A percentile compares a stretch with the other conserved stretches of the same genome.
Conservation (phyloP, 2,888 invertebrate species). For the Drosophila lutescens region DNA sequence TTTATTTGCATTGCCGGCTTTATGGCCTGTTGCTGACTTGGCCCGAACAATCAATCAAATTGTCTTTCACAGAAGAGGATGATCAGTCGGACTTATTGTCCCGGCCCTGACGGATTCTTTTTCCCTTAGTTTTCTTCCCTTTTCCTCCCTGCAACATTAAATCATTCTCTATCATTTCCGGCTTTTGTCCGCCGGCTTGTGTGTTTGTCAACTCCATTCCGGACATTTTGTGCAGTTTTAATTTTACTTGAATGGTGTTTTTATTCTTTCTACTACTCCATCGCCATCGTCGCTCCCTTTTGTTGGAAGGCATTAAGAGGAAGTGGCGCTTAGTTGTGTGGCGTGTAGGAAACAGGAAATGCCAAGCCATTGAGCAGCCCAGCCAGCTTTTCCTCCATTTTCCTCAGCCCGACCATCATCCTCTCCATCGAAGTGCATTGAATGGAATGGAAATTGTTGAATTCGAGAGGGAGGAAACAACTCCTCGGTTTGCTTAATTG, state of each 20-base stretch:
- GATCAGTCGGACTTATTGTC: slow-evolving; percentile 43
- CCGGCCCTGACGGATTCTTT: not conserved
- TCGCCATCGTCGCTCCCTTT: slow-evolving; percentile 9
- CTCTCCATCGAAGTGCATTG: slow-evolving; percentile 47
- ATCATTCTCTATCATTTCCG: slow-evolving; percentile 78
- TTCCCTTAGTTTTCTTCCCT: not conserved
- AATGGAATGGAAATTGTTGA: slow-evolving; percentile 59
- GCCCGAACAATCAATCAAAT: slow-evolving; percentile 72
- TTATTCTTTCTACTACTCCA: slow-evolving; percentile 7
- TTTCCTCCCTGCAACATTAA: slow-evolving; percentile 62
- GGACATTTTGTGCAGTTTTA: slow-evolving; percentile 69
- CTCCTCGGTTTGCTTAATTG: slow-evolving; percentile 73
- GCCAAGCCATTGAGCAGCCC: slow-evolving; percentile 43
- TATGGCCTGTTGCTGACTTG: slow-evolving; percentile 41
- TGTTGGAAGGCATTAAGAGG: slow-evolving; percentile 51
- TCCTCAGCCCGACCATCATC: not conserved
- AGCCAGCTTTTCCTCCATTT: slow-evolving; percentile 6
- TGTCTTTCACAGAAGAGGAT: slow-evolving; percentile 46
- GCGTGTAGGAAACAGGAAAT: slow-evolving; percentile 75
- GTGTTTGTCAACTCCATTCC: slow-evolving; percentile 45
- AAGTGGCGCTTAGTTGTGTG: slow-evolving; percentile 58
- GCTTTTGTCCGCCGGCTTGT: slow-evolving; percentile 55
- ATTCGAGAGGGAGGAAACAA: slow-evolving; percentile 47
- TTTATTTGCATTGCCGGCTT: slow-evolving; percentile 43
- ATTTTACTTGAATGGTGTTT: slow-evolving; percentile 67